Conservation (phyloP, 2,113 vertebrate species). For the Lepus americanus region DNA sequence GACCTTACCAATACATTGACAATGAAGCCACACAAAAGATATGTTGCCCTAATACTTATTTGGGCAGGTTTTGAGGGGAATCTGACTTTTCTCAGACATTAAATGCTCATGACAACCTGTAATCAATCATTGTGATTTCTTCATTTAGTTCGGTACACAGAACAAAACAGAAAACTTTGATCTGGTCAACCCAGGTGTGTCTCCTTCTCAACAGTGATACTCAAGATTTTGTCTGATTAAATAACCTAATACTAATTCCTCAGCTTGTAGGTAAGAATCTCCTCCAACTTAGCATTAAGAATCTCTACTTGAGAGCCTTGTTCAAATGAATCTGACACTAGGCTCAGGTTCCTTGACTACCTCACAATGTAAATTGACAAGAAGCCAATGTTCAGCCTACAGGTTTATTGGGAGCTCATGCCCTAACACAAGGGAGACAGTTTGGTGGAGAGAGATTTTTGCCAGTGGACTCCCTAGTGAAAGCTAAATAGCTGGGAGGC, state of each 20-base stretch:
- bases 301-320: neutral
- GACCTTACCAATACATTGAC: neutral
- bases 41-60: neutral
- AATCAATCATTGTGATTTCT: neutral
- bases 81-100: neutral
- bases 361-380: no score
- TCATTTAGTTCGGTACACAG: neutral
- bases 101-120: no score
- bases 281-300: neutral
- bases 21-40: neutral
- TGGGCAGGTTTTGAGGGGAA: rapidly evolving
- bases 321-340: neutral
- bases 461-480: no score
- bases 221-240: neutral
- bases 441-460: no score
- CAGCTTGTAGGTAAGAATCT: neutral
- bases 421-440: no score
- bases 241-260: neutral
- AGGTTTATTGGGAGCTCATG: no score
- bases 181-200: neutral
- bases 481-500: no score
- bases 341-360: no score
- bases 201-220: neutral
- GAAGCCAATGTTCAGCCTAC: no score
- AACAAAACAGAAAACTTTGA: neutral